Evolutionary conservation across 1,140 invertebrate genomes (phyloP), one percentile per base, ranked within the genome.

Genomic region (Piezodorus guildinii): DNA sequence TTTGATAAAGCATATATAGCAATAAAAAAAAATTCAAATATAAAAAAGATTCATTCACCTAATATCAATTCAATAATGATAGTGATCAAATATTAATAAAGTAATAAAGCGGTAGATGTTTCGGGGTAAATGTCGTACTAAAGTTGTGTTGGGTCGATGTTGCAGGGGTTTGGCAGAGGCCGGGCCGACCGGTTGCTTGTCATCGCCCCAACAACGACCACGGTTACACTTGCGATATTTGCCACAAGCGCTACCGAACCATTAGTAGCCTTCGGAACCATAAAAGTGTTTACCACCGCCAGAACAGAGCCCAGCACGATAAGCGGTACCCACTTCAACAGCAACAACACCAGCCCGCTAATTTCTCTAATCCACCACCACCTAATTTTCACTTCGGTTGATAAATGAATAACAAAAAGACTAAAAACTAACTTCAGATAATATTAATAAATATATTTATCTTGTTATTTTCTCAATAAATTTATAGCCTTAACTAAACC

Each of bases 261-360:
- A 81, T 90, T 71, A 90, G 90, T 79, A 88, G 86, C 73, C 81
- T 90, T 67, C 80, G 88, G 71, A 90, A 90, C 79, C 88, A 90
- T 81, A 90, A 89, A 82, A 90, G 87, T 76, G 90, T 90, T 79
- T 90, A 90, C 75, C 88, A 90, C 78, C 65, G 70, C 39, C 62
- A 65, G 34, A 62, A 51, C 45, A 34, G 65, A 61, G 30, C 21
- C 23, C 45, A 51, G 19, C 52, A 65, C n/a, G 58, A 65, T 60
- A 65, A 65, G 60, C 34, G 63, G 16, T 30, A 23, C 17, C 19
- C 30, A 51, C 19, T 21, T 45, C 60, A 61, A 21, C 44, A 46
- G 43, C 60, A 56, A 56, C 46, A 17, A 19, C 52, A 56, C 9
- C 52, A 56, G 23, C 17, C 52, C 52, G 17, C 52, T 23, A 61